Conservation (phyloP, 2,888 invertebrate genomes). For the Tetheella fluctuosa region DNA sequence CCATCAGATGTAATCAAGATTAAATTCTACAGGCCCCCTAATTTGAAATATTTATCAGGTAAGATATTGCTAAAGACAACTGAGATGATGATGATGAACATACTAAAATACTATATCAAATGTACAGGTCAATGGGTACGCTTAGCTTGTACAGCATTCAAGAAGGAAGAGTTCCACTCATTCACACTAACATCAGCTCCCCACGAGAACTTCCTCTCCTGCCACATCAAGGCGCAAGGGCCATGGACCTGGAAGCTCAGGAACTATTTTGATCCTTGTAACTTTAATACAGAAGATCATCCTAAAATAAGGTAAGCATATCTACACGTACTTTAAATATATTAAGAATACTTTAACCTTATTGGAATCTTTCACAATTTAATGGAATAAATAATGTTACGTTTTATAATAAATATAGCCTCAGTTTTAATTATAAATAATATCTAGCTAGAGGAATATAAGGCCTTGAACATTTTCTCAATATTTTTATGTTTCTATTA, state of each 20-base stretch:
- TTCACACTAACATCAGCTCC: conserved; percentile 98
- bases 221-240: conserved; percentile 95
- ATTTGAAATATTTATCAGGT: conserved; percentile 94
- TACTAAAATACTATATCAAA: background rate
- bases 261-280: conserved; percentile 97
- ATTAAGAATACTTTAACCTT: no score
- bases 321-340: no score
- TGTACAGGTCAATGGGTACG: conserved; percentile 94
- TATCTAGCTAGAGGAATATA: no score
- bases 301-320: conserved; percentile 87
- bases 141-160: conserved; percentile 94
- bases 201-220: conserved; percentile 96
- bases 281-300: conserved; percentile 93
- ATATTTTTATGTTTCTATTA: no score
- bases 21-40: conserved; percentile 97
- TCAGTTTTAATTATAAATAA: no score
- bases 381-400: no score
- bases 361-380: no score
- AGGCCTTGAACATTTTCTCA: no score
- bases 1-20: conserved; percentile 98
- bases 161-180: conserved; percentile 96
- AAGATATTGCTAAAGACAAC: conserved; percentile 24
- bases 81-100: no score
- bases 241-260: conserved; percentile 99
- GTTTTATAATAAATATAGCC: no score